Conservation (phyloP, 2,797 vertebrate genomes). For the Lophius americanus region DNA sequence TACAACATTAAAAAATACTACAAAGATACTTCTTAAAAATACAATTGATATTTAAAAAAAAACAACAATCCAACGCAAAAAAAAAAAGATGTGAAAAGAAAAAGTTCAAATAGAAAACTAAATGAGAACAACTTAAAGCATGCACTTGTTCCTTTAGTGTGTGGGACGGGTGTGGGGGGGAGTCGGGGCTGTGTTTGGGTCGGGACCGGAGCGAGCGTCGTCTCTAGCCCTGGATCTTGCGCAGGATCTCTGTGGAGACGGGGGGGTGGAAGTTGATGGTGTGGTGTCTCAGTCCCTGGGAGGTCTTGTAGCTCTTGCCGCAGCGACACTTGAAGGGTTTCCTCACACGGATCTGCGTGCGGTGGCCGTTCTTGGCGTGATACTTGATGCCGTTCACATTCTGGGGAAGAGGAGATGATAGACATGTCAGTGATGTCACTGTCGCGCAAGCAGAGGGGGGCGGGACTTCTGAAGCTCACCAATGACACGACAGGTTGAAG, state of each 20-base stretch:
- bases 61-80: constrained; percentile 63
- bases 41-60: constrained; percentile 74
- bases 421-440: neutral
- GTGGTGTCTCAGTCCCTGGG: constrained; percentile 98
- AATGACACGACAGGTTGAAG: too few species aligned
- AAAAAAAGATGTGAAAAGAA: constrained; percentile 6
- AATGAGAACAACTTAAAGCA: constrained; percentile 85
- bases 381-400: constrained; percentile 99
- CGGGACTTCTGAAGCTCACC: too few species aligned
- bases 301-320: constrained; percentile 99
- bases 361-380: constrained; percentile 98
- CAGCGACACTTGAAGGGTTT: constrained; percentile 99
- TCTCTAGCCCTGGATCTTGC: constrained; percentile 96
- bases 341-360: constrained; percentile 97
- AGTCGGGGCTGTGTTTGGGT: constrained; percentile 49
- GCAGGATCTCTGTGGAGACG: constrained; percentile 95
- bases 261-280: constrained; percentile 99
- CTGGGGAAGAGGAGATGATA: constrained; percentile 67
- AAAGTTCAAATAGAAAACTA: constrained; percentile 17
- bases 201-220: constrained; percentile 57
- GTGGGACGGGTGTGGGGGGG: constrained; percentile 55
- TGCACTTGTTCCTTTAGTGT: constrained; percentile 89
- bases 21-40: constrained; percentile 91
- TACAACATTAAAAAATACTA: constrained; percentile 95
- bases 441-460: too few species aligned